Evolutionary conservation across 2,113 vertebrate species (phyloP).

Genomic region (Agapornis roseicollis): DNA sequence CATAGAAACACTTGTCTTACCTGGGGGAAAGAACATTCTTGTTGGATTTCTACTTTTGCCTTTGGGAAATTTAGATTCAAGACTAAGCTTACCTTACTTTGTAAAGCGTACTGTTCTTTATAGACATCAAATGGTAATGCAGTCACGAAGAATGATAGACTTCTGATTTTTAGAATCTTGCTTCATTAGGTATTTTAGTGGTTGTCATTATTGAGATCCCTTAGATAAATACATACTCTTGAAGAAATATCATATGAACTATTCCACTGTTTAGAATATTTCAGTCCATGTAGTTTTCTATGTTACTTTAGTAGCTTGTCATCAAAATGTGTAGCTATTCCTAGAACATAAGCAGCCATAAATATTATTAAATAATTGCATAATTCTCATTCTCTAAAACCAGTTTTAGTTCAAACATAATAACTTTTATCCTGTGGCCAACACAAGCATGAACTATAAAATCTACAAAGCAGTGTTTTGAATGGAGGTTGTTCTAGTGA

Average conservation of each 20-base stretch:
- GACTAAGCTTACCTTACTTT: not conserved
- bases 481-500: not conserved
- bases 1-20: not conserved
- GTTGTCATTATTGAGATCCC: not conserved
- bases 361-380: not conserved
- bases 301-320: not conserved
- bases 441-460: not conserved
- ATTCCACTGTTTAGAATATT: not conserved
- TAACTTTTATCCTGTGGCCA: not conserved
- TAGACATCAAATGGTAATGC: not conserved
- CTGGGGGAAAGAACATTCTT: not conserved
- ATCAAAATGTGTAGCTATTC: not conserved
- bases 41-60: not conserved
- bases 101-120: not conserved
- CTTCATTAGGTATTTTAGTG: not conserved
- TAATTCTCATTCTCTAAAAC: not conserved
- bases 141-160: not conserved
- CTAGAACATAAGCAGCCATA: accelerated
- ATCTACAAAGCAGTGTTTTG: not conserved
- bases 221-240: not conserved
- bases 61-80: not conserved
- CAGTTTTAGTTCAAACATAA: not conserved
- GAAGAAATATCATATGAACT: not conserved
- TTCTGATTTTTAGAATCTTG: not conserved
- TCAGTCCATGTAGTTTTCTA: not conserved